Conservation (phyloP, 2,797 vertebrate species). For the Paedocypris micromegethes region DNA sequence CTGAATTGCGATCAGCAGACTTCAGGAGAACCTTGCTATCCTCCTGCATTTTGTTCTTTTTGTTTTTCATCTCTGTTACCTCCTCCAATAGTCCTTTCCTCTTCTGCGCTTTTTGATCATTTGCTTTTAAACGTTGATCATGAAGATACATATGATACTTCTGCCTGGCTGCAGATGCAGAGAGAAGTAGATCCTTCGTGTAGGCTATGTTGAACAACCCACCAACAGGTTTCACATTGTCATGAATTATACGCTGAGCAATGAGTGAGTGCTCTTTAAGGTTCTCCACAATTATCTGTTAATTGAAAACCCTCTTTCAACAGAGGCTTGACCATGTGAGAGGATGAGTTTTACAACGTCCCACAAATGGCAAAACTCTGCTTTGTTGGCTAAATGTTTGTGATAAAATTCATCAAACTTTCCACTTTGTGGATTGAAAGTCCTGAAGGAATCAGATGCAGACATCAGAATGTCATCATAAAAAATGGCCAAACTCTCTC, state of each 20-base stretch:
- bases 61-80: conserved; percentile 24
- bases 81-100: conserved; percentile 29
- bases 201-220: conserved; percentile 30
- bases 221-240: too few relatives aligned
- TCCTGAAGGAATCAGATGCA: conserved; percentile 31
- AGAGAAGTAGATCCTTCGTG: conserved; percentile 34
- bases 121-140: conserved; percentile 30
- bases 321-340: too few relatives aligned
- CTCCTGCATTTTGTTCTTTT: conserved; percentile 29
- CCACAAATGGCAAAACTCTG: too few relatives aligned
- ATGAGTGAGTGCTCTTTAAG: too few relatives aligned
- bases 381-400: too few relatives aligned
- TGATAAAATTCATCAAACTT: neutral
- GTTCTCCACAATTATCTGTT: too few relatives aligned
- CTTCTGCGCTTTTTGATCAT: conserved; percentile 36
- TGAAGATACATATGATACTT: conserved; percentile 29
- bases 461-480: conserved; percentile 24
- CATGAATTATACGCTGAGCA: too few relatives aligned
- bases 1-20: conserved; percentile 36
- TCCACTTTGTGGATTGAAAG: conserved; percentile 33
- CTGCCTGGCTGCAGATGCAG: conserved; percentile 27
- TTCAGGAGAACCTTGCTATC: conserved; percentile 33
- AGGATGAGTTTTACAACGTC: too few relatives aligned
- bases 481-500: conserved; percentile 19
- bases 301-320: too few relatives aligned